A percentile compares a stretch with the other conserved stretches of the same genome.
phyloP scores from a whole-genome alignment of 2,888 invertebrate species.

The Cephalotes varians region DNA sequence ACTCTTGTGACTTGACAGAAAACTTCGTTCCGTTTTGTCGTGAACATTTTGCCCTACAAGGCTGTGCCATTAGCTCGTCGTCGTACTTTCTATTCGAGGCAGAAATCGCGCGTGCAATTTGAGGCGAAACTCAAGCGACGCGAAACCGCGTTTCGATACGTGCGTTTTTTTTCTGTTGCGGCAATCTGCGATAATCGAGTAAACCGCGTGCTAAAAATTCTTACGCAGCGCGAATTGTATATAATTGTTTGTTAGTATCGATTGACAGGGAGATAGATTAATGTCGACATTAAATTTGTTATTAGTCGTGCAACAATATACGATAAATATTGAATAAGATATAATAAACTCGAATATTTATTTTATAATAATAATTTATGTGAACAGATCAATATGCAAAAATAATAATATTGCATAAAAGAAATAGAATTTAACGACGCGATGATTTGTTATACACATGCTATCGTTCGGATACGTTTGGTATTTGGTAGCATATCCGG shows the following conservation, averaged over 20 bases:
- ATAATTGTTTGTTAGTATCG: background rate
- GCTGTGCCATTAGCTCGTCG: conserved; percentile 9
- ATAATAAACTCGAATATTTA: background rate
- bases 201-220: background rate
- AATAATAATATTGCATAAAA: background rate
- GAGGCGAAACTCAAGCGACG: conserved; percentile 28
- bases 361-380: background rate
- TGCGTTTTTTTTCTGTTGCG: background rate
- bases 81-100: conserved; percentile 41
- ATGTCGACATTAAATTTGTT: background rate
- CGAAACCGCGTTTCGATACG: conserved; percentile 3
- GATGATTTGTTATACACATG: background rate
- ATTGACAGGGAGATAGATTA: background rate
- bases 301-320: background rate
- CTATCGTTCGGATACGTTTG: background rate
- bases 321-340: background rate
- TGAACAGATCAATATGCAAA: background rate
- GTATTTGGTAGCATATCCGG: conserved; percentile 14
- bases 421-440: background rate
- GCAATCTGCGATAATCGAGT: background rate
- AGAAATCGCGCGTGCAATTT: conserved; percentile 40
- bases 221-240: background rate
- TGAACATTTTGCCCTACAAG: conserved; percentile 15
- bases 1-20: conserved; percentile 13
- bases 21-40: conserved; percentile 9